phyloP scores from a whole-genome alignment of 2,797 vertebrate genomes.

The Sebastes elongatus region DNA sequence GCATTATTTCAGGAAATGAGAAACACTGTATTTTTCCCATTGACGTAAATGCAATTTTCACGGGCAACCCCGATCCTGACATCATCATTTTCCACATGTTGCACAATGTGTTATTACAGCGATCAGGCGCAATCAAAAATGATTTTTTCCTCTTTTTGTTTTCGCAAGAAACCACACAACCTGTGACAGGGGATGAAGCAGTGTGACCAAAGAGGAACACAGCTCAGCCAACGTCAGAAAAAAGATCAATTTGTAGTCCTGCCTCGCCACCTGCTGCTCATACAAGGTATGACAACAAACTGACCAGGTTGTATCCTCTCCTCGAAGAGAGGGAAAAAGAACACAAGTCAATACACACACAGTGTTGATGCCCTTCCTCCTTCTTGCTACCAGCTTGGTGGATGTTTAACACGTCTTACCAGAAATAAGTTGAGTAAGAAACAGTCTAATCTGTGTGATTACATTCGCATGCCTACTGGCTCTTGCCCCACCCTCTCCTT shows the following conservation, averaged over 20 bases:
- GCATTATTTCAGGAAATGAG: background rate
- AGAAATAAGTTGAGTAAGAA: background rate
- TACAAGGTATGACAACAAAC: conserved; percentile 8
- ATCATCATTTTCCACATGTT: background rate
- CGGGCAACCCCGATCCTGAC: background rate
- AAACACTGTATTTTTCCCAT: background rate
- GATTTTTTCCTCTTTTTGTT: background rate
- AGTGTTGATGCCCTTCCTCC: fast-evolving
- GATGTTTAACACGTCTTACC: background rate
- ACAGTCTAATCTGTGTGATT: background rate
- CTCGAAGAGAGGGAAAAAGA: background rate
- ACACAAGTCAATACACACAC: background rate
- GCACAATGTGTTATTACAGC: background rate
- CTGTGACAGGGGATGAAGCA: background rate
- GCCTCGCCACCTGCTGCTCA: conserved; percentile 56
- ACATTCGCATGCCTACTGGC: background rate
- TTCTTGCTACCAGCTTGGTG: background rate
- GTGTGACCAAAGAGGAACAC: background rate
- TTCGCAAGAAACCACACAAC: background rate
- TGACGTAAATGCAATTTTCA: background rate
- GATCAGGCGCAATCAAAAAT: background rate
- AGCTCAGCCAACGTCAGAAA: background rate
- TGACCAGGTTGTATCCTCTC: no score
- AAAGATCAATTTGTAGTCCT: conserved; percentile 15
- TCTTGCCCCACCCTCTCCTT: background rate